Conservation (phyloP, 2,797 vertebrate genomes). For the Clarias laeviceps region DNA sequence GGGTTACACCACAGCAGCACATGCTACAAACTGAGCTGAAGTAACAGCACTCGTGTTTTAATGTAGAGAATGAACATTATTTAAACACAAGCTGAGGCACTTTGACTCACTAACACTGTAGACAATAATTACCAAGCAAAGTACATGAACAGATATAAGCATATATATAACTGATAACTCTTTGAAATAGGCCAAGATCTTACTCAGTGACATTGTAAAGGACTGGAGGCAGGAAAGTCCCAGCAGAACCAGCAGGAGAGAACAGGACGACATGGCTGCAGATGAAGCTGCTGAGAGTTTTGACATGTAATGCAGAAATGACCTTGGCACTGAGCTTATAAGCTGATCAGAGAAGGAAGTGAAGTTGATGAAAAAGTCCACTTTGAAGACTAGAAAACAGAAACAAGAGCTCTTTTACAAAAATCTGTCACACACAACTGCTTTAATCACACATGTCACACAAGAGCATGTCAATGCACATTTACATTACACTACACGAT, state of each 20-base stretch:
- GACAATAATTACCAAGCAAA: not conserved
- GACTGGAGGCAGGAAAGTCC: conserved; percentile 2
- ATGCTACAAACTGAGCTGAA: not conserved
- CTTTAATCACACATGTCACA: no score
- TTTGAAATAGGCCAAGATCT: not conserved
- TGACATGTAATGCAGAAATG: not conserved
- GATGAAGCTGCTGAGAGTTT: not conserved
- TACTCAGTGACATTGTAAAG: not conserved
- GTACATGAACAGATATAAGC: not conserved
- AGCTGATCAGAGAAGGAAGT: not conserved
- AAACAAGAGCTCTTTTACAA: not conserved
- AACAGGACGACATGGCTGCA: conserved; percentile 1
- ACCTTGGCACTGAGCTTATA: not conserved
- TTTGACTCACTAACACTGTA: not conserved
- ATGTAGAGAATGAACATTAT: not conserved
- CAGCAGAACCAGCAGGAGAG: conserved; percentile 4
- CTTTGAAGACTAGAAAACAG: not conserved
- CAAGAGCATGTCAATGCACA: no score
- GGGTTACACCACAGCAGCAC: not conserved
- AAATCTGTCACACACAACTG: not conserved
- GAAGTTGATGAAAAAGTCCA: not conserved
- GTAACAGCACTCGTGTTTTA: not conserved
- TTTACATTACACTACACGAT: no score
- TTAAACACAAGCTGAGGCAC: not conserved
- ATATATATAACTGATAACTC: no score